Evolutionary conservation across 2,888 invertebrate species (phyloP).

Genomic region (Tachina grossa): DNA sequence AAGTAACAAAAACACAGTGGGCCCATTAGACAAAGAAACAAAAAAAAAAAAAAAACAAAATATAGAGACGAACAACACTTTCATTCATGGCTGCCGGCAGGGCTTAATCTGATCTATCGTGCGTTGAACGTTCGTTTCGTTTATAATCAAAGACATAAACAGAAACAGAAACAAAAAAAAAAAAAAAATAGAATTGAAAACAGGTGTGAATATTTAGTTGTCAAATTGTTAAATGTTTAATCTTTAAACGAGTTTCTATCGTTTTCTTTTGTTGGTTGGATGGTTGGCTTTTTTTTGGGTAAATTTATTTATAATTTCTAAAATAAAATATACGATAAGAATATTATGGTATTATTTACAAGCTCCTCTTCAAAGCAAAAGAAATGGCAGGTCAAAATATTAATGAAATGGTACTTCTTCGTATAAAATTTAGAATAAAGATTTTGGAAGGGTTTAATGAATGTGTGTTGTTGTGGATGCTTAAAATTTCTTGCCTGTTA

Average conservation of each 20-base stretch:
- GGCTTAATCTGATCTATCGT: slow-evolving; percentile 28
- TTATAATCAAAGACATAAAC: slow-evolving; percentile 6
- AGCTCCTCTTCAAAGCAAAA: background rate
- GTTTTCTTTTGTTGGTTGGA: slow-evolving; percentile 9
- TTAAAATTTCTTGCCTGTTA: slow-evolving; percentile 8
- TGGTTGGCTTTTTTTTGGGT: slow-evolving; percentile 10
- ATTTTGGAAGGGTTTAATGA: slow-evolving; percentile 9
- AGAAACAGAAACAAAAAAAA: background rate
- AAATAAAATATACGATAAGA: slow-evolving; percentile 14
- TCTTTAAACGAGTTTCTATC: slow-evolving; percentile 61
- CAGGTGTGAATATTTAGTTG: slow-evolving; percentile 71
- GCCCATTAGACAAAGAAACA: slow-evolving; percentile 12
- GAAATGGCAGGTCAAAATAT: slow-evolving; percentile 27
- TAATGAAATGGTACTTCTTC: slow-evolving; percentile 36
- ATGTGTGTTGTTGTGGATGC: background rate
- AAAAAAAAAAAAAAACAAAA: background rate
- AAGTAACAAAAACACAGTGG: slow-evolving; percentile 43
- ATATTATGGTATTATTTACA: slow-evolving; percentile 35
- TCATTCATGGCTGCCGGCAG: slow-evolving; percentile 57
- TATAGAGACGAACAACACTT: slow-evolving; percentile 44
- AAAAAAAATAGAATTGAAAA: slow-evolving; percentile 30
- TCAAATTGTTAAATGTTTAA: slow-evolving; percentile 69
- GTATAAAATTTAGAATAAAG: slow-evolving; percentile 16
- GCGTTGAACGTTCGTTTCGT: slow-evolving; percentile 34
- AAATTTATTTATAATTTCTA: slow-evolving; percentile 49